These are phyloP conservation scores for Lampropteryx suffumata DNA, from an alignment of 2,888 invertebrate species.

Conservation along the genomic window DNA sequence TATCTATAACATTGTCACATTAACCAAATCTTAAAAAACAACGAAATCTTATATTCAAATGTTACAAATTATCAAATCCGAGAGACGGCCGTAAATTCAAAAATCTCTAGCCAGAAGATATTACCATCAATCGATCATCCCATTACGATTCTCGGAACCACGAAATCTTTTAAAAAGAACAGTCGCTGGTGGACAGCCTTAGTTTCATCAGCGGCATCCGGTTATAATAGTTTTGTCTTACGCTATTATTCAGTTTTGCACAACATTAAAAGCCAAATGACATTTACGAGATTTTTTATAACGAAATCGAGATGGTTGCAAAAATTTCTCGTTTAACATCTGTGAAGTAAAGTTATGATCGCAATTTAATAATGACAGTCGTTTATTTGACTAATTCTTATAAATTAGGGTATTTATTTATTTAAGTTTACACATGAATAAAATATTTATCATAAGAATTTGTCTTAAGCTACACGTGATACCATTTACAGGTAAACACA, in stretches of 20 bases:
- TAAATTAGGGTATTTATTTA: background rate
- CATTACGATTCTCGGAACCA: constrained; percentile 15
- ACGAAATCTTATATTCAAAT: background rate
- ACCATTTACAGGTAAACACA: no score
- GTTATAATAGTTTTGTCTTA: constrained; percentile 27
- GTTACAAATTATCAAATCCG: background rate
- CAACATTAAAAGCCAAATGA: constrained; percentile 22
- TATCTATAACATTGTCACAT: background rate
- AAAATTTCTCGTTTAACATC: constrained; percentile 13
- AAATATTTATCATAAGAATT: no score
- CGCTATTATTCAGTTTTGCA: constrained; percentile 24
- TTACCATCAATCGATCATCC: constrained; percentile 16
- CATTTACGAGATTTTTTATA: constrained; percentile 29
- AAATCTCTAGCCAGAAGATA: constrained; percentile 4
- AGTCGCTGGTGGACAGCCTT: constrained; percentile 1
- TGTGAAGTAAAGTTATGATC: constrained; percentile 23
- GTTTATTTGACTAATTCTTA: constrained; percentile 22
- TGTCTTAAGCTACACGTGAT: no score
- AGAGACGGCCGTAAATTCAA: background rate
- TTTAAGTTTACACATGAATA: no score
- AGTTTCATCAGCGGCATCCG: constrained; percentile 24
- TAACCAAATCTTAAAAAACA: background rate
- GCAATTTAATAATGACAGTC: constrained; percentile 23
- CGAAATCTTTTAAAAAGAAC: constrained; percentile 10
- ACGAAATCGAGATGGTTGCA: constrained; percentile 17